Evolutionary conservation across 2,113 vertebrate species (phyloP), one percentile per base, ranked within the genome.

Genomic region (Cyprinodon variegatus): DNA sequence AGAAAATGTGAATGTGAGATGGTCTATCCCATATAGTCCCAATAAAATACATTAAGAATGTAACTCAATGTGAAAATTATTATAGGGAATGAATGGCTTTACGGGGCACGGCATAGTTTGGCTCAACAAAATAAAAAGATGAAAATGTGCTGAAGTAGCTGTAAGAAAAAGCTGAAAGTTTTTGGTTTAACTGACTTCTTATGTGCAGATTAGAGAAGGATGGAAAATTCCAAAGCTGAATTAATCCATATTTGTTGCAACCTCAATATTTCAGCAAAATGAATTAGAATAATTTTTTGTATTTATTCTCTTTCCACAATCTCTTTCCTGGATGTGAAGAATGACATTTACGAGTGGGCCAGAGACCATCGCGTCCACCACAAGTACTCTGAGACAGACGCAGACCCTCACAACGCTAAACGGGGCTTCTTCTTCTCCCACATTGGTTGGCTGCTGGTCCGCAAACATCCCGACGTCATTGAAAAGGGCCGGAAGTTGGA

Each of bases 341-440:
- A 98, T 50, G 96, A 98, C 68, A 93, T 97, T 81, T 98, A 88
- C 0, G 97, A 98, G 78, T 99, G 97, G 97, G 88, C 93, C 5
- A 94, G 97, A 80, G 97, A 99, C 79, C 97, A 99, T 88, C 95
- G 96, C 0, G 95, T 91, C 50, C 97, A 99, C 83, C 97, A 98
- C 91, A 99, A 99, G 92, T 98, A 94, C 93, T 97, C 97, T 0
- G 97, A 98, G 89, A 98, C 97, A 0, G 90, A 97, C 0, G 96
- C 97, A 0, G 97, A 98, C 82, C 97, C 97, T 6, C 97, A 98
- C 83, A 98, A 98, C 0, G 95, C 96, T 72, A 87, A 2, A 0
- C 90, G 96, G 17, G 97, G 97, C 4, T 98, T 99, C 84, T 98
- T 99, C 95, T 99, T 99, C 81, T 88, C 97, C 61, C 97, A 99